Base-by-base conservation (phyloP, 1,140 invertebrate genomes). In the Akabosia matsudoensis region DNA sequence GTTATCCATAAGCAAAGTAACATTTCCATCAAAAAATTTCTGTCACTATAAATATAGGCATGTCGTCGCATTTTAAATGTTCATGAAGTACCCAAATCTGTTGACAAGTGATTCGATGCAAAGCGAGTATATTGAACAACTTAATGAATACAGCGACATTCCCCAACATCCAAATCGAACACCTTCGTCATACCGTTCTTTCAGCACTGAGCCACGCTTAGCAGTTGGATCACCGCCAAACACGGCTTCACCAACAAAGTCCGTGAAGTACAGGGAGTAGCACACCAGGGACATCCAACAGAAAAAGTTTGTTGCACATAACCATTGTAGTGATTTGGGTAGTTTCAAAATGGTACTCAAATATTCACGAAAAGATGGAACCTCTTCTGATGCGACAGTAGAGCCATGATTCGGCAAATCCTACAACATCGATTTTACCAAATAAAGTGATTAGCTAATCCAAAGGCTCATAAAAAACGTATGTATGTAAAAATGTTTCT, bases 271-370 rank as follows among this genome's bases (percentile, higher is more conserved):
- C 0, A 98, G 86, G 0, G 96, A 97, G 83, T 98, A 98, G 84
- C 95, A 97, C 0, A 98, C 94, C 74, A 98, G 92, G 0, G 95
- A 94, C 94, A 97, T 97, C 97, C 96, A 98, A 83, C 94, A 97
- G 84, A 97, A 97, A 0, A 97, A 87, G 86, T 98, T 98, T 0
- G 96, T 97, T 1, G 97, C 78, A 82, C 96, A 98, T 0, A 98
- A 88, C 80, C 95, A 90, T 45, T 91, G 88, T 74, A 98, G 86
- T 1, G 93, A 96, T 75, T 87, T 86, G 0, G 96, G 96, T 93
- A 98, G 97, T 74, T 90, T 88, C 0, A 98, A 82, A 33, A 98
- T 97, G 1, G 96, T 97, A 72, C 89, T 86, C 13, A 98, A 86
- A 84, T 98, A 97, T 80, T 95, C 90, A 31, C 83, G 84, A 10